Evolutionary conservation across 2,888 invertebrate genomes (phyloP).

Genomic region (Phyto melanocephala): DNA sequence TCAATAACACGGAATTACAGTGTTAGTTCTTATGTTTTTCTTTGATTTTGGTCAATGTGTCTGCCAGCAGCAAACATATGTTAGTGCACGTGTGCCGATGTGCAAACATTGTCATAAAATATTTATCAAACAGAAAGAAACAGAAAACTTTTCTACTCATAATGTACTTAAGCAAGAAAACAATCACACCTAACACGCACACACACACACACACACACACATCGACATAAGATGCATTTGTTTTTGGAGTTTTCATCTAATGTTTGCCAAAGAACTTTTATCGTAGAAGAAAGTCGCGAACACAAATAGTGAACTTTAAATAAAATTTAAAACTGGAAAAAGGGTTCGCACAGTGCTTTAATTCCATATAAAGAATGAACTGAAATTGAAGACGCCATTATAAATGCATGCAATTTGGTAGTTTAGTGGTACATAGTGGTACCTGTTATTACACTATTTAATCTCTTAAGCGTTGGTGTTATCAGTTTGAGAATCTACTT

Average conservation of each 20-base stretch:
- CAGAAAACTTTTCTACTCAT: background rate
- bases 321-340: no score
- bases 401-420: no score
- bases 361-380: no score
- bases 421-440: no score
- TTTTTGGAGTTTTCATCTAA: background rate
- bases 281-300: slow-evolving; percentile 73
- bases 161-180: background rate
- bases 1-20: no score
- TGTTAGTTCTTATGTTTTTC: slow-evolving; percentile 70
- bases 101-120: slow-evolving; percentile 33
- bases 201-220: no score
- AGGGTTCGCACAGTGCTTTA: no score
- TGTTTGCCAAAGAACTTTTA: slow-evolving; percentile 26
- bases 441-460: no score
- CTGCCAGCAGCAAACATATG: slow-evolving; percentile 7
- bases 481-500: no score
- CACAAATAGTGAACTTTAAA: slow-evolving; percentile 74
- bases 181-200: no score
- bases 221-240: slow-evolving; percentile 28
- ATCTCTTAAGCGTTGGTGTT: no score
- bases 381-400: no score
- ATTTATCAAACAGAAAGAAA: background rate
- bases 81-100: background rate
- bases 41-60: slow-evolving; percentile 73